Conservation (phyloP, 2,797 vertebrate genomes). For the Falco rusticolus region DNA sequence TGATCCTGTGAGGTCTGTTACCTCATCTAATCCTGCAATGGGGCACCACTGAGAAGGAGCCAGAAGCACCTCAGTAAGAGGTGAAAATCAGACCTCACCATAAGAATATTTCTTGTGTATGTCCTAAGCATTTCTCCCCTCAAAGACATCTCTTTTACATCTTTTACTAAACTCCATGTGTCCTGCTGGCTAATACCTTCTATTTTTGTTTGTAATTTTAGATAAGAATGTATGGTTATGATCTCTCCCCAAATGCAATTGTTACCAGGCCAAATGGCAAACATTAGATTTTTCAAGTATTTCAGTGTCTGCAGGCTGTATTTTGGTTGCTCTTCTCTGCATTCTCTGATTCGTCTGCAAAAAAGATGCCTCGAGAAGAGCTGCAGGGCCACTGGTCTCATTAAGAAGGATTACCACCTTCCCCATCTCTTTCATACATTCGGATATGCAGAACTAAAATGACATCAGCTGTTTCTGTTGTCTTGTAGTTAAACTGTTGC, state of each 20-base stretch:
- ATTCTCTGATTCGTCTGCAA: background rate
- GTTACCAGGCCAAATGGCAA: background rate
- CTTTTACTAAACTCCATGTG: background rate
- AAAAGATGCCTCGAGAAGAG: background rate
- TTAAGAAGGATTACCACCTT: background rate
- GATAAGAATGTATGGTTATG: background rate
- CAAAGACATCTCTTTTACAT: background rate
- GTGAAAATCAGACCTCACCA: background rate
- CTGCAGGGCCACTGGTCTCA: background rate
- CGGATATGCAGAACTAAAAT: background rate
- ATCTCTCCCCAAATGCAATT: background rate
- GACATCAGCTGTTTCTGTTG: background rate
- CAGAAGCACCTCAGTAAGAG: background rate
- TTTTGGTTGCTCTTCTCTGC: background rate
- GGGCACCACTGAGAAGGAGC: background rate
- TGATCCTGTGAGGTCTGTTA: background rate
- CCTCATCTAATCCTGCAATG: background rate
- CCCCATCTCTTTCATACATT: background rate
- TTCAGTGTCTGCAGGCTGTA: background rate
- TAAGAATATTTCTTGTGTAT: background rate
- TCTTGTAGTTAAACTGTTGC: background rate
- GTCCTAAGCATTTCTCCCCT: background rate
- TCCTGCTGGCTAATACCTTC: background rate
- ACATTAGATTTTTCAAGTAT: background rate
- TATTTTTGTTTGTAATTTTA: background rate